Evolutionary conservation across 2,113 vertebrate species (phyloP), one percentile per base, ranked within the genome.

Genomic region (Martes martes): DNA sequence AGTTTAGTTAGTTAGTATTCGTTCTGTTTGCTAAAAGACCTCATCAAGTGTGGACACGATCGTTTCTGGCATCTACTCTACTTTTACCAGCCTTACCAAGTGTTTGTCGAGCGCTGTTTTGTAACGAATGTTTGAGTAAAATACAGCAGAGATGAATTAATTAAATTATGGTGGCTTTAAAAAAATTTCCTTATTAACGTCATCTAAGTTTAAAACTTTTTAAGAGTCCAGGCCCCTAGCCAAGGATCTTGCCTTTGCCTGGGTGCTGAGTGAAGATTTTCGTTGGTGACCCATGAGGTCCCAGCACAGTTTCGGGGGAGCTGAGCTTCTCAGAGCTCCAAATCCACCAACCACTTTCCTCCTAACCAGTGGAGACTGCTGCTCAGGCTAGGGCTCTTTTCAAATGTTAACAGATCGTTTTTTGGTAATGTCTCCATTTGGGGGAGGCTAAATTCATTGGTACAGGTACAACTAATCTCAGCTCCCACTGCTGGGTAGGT

Each of bases 11-110:
- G 76, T 52, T 52, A 52, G 71, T 86, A 55, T 82, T 82, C 47
- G 28, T 96, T 14, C 69, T 16, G 24, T 47, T 36, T 78, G 63
- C 45, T 95, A 67, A 85, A 91, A 80, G 91, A 71, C 19, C 16
- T 92, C n/a, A 50, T 92, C n/a, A 50, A 47, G 36, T 45, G n/a
- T 81, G 57, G 52, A 69, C 19, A 74, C 15, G 47, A 63, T 9
- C 82, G 26, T 36, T 61, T 92, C 84, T 96, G 82, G 90, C 24
- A 87, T 15, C 73, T 45, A 45, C 39, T n/a, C 79, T 39, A 16
- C 69, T n/a, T 74, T 93, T 89, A 50, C 42, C 28, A 92, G 96
- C 83, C 52, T 94, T 74, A 92, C 11, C 28, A 94, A 92, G 61
- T 87, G 61, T 94, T 89, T 78, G 95, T 23, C 71, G 15, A 95